Evolutionary conservation across 2,113 vertebrate species (phyloP).

Genomic region (Shinisaurus crocodilurus): DNA sequence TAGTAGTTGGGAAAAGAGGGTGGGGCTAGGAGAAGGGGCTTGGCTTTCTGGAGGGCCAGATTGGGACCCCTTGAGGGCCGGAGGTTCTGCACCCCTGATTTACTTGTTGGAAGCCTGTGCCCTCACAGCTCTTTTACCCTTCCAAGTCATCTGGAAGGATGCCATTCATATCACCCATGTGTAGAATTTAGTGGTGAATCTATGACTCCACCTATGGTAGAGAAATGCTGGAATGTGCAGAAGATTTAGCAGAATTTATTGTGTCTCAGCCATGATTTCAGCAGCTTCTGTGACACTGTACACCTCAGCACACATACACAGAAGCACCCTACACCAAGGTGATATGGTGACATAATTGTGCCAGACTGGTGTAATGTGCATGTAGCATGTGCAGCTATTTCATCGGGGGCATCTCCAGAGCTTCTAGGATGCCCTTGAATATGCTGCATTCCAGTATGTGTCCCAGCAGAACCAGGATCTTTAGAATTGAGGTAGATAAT

Average conservation of each 20-base stretch:
- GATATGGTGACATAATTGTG: not conserved
- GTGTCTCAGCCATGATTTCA: not conserved
- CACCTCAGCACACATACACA: not conserved
- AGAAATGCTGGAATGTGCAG: not conserved
- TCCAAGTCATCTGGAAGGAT: not conserved
- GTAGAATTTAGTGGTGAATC: not conserved
- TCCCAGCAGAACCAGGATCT: not conserved
- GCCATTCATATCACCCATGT: not conserved
- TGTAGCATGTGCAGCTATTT: not conserved
- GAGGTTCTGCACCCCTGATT: too few relatives aligned
- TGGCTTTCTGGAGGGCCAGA: too few relatives aligned
- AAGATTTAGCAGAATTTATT: not conserved
- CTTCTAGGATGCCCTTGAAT: not conserved
- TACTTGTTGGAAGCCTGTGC: not conserved
- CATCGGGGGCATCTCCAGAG: not conserved
- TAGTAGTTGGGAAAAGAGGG: too few relatives aligned
- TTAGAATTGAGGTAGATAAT: too few relatives aligned
- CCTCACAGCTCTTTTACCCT: not conserved
- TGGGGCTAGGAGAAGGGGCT: too few relatives aligned
- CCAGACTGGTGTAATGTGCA: not conserved
- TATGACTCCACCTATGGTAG: not conserved
- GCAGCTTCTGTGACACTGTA: not conserved
- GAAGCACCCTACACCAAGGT: not conserved
- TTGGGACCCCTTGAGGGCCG: not conserved
- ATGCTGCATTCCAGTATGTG: not conserved